Evolutionary conservation across 2,797 vertebrate species (phyloP), one percentile per base, ranked within the genome.

Genomic region (Molossus molossus): DNA sequence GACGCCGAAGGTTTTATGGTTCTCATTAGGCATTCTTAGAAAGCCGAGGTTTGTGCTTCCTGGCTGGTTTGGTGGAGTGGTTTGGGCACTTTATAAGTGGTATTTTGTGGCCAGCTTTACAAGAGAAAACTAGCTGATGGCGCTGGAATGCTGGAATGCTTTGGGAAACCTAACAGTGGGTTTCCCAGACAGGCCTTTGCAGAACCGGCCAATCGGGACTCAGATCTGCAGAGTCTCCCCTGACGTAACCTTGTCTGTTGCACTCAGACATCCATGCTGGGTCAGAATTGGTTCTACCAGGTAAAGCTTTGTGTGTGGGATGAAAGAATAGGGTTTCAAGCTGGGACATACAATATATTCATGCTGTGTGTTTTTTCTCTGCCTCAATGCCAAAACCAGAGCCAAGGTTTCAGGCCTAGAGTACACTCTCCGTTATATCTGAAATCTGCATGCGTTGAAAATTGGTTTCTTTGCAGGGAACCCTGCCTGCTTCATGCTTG

Each of bases 81-180:
- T 98, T 98, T 96, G 87, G n/a, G 82, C 0, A 0, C 67, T 70
- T 96, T 82, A 0, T 91, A 1, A 25, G 97, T 96, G 97, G 96
- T 96, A 91, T 95, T 95, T 95, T 95, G 95, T 96, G 97, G 96
- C 0, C 23, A 37, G 92, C 95, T 98, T 98, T 97, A 97, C 85
- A 96, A 96, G 94, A 96, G 55, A 89, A 82, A 95, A 96, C 84
- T 84, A 40, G 40, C 45, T 82, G 65, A 82, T 90, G 92, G 45
- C 33, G 9, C 15, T 21, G 69, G 84, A 80, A 75, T 37, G 9
- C 15, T 21, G 69, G 84, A 80, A 75, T 37, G 65, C 25, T 87
- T 57, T 85, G 83, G 81, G 73, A 92, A 86, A 12, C 17, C 5
- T 53, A 17, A n/a, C 25, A 3, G 77, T 55, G 53, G 60, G 58